Evolutionary conservation across 1,140 invertebrate genomes (phyloP).

Genomic region (Aphaenogaster rudis): DNA sequence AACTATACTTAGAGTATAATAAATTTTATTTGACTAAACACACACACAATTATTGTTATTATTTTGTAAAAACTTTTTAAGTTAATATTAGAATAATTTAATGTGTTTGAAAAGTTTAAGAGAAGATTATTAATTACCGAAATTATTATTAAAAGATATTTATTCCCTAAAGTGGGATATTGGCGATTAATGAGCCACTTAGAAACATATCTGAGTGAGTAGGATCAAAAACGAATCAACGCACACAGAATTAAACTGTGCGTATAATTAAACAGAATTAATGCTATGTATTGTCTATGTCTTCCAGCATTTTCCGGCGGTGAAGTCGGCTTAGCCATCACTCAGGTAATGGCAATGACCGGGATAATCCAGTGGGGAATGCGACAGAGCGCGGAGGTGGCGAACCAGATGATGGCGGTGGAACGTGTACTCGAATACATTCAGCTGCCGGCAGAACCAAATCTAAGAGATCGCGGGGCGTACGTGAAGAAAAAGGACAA

Average conservation of each 20-base stretch:
- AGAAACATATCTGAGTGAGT: neutral
- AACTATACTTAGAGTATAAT: no score
- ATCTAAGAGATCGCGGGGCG: constrained; percentile 82
- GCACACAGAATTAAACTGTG: no score
- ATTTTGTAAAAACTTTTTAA: no score
- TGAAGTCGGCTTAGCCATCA: constrained; percentile 88
- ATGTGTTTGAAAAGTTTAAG: neutral
- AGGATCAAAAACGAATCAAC: neutral
- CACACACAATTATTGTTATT: no score
- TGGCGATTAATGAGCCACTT: neutral
- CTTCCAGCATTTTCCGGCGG: constrained; percentile 88
- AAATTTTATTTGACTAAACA: no score
- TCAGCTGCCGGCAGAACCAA: constrained; percentile 88
- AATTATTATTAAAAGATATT: neutral
- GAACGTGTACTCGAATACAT: constrained; percentile 93
- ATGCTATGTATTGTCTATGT: constrained; percentile 48
- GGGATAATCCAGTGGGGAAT: constrained; percentile 92
- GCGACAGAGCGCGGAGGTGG: constrained; percentile 92
- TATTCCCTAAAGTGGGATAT: neutral
- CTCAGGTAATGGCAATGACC: constrained; percentile 87
- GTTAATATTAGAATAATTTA: no score
- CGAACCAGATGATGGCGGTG: constrained; percentile 93
- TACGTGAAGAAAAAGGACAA: constrained; percentile 84
- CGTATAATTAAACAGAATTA: neutral
- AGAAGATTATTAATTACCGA: neutral